Evolutionary conservation across 2,888 invertebrate genomes (phyloP).

Genomic region (Cordylochernes scorpioides): DNA sequence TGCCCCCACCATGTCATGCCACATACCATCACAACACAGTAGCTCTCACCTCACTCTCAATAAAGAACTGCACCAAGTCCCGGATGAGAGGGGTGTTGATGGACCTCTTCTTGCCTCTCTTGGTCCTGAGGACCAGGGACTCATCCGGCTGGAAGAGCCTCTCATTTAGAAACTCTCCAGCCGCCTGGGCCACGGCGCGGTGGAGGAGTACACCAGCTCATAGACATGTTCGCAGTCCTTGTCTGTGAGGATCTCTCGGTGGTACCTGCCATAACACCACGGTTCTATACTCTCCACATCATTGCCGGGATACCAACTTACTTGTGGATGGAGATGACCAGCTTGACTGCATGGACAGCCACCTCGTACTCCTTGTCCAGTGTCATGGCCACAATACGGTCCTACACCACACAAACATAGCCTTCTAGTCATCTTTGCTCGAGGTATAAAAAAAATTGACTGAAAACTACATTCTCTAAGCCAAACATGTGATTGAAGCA

Average conservation of each 20-base stretch:
- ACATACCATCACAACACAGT: too few relatives aligned
- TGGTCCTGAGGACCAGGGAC: conserved; percentile 35
- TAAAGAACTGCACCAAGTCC: conserved; percentile 94
- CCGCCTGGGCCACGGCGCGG: conserved; percentile 78
- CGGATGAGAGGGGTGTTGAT: conserved; percentile 75
- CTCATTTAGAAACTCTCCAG: conserved; percentile 93
- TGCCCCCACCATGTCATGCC: too few relatives aligned
- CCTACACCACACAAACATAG: too few relatives aligned
- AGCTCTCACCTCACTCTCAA: conserved; percentile 90
- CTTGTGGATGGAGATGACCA: conserved; percentile 79
- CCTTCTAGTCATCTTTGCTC: too few relatives aligned
- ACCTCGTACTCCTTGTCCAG: conserved; percentile 93
- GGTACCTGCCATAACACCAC: conserved; percentile 38
- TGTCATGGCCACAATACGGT: conserved; percentile 95
- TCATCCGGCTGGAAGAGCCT: conserved; percentile 63
- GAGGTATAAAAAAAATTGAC: too few relatives aligned
- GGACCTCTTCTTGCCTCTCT: conserved; percentile 55
- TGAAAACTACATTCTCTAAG: too few relatives aligned
- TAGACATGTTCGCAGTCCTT: conserved; percentile 98
- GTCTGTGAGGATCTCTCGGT: conserved; percentile 74
- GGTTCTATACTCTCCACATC: too few relatives aligned
- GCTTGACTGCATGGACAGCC: conserved; percentile 78
- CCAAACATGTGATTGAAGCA: too few relatives aligned
- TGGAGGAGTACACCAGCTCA: conserved; percentile 95
- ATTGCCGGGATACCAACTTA: conserved; percentile 26